Evolutionary conservation across 2,888 invertebrate genomes (phyloP), one percentile per base, ranked within the genome.

Genomic region (Brenthis hecate): DNA sequence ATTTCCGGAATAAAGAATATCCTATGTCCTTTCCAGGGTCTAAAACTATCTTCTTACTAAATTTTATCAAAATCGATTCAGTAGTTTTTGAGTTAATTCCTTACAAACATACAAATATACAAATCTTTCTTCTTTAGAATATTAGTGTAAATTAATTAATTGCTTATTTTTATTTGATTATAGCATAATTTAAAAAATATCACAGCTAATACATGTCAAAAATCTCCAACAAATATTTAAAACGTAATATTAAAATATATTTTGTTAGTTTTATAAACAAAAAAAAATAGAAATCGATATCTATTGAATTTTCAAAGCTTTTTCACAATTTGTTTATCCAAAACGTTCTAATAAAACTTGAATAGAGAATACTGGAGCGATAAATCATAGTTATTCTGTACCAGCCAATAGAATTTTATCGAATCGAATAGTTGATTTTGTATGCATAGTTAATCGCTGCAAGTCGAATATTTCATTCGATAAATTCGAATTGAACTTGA

Each of bases 371-470:
- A 32, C 16, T 50, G n/a, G 60, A 60, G 48, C 28, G 50, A 60
- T 50, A 60, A 60, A 60, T 50, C 23, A 50, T 60, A 48, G 60
- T 60, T 60, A 60, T 60, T 50, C 50, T 50, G 50, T 60, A 28
- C 60, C 13, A 8, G n/a, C 6, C 50, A 60, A 60, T 60, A 16
- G 60, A 60, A 60, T 60, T 60, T 60, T 50, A 60, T 60, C 13
- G 48, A 50, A 60, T 60, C 50, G 50, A 13, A 16, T 50, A 32
- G 60, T 50, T 60, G 48, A 50, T 60, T 60, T 60, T 60, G 62
- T 53, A 43, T 62, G 53, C 23, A 62, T 14, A 54, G 62, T 54
- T 62, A 62, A 62, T 62, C 51, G 53, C 19, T 54, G 23, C 36
- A 4, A 53, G 53, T 54, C 23, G 54, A 62, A 62, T 62, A 53